Evolutionary conservation across 2,888 invertebrate species (phyloP).

Genomic region (Bugula neritina): DNA sequence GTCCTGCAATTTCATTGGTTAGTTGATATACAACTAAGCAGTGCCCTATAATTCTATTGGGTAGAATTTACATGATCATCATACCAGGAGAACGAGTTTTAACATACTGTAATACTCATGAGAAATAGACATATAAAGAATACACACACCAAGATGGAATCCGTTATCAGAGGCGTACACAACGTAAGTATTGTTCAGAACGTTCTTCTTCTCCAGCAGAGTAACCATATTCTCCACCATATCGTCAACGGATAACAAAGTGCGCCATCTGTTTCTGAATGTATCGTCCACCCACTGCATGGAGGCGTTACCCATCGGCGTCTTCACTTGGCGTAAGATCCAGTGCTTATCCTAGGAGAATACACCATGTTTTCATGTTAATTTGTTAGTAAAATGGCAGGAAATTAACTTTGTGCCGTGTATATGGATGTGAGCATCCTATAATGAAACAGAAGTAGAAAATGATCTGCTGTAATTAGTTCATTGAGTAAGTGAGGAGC

Average conservation of each 20-base stretch:
- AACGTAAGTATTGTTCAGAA: constrained; percentile 70
- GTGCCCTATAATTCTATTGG: no score
- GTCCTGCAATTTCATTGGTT: constrained; percentile 60
- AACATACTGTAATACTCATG: no score
- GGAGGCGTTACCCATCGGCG: constrained; percentile 61
- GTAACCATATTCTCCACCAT: constrained; percentile 65
- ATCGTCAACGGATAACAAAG: constrained; percentile 79
- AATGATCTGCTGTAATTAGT: no score
- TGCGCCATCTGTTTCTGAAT: constrained; percentile 68
- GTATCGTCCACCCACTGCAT: constrained; percentile 64
- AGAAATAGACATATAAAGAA: no score
- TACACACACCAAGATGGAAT: constrained; percentile 69
- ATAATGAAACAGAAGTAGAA: no score
- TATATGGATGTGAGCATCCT: no score
- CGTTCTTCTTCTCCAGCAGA: constrained; percentile 57
- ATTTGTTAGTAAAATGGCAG: no score
- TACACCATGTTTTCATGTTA: background rate
- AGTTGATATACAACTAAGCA: no score
- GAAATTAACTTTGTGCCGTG: constrained; percentile 28
- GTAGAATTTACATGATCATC: no score
- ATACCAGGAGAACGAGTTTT: no score
- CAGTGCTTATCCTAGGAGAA: constrained; percentile 73
- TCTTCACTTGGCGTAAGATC: constrained; percentile 68
- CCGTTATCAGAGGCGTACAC: constrained; percentile 86
- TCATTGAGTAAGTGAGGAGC: no score